These are phyloP conservation scores for Cuculus canorus DNA, from an alignment of 2,797 vertebrate species.

Conservation along the genomic window DNA sequence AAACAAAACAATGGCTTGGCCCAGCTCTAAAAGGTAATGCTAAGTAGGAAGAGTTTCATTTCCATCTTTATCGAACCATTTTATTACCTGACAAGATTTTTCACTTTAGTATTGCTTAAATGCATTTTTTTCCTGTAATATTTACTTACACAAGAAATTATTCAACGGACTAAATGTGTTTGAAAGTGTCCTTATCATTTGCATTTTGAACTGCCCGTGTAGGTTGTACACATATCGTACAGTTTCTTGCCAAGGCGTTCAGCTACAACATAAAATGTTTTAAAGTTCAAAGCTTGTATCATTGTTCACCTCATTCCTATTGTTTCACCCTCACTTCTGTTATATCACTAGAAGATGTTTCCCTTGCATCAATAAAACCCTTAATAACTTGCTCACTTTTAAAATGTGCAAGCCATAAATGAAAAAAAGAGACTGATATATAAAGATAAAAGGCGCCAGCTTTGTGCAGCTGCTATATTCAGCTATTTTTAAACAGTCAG, in stretches of 20 bases:
- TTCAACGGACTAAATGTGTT: neutral
- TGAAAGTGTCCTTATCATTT: constrained; percentile 31
- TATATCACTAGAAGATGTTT: neutral
- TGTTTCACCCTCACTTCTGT: neutral
- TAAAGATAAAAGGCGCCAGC: neutral
- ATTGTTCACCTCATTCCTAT: constrained; percentile 14
- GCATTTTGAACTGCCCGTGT: constrained; percentile 41
- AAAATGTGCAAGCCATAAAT: neutral
- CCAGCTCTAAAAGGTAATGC: neutral
- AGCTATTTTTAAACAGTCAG: constrained; percentile 19
- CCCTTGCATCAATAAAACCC: neutral
- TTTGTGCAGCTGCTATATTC: constrained; percentile 22
- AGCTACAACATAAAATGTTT: constrained; percentile 21
- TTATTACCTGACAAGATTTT: neutral
- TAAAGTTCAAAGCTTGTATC: constrained; percentile 40
- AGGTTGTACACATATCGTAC: neutral
- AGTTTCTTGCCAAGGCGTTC: constrained; percentile 25
- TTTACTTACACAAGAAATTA: constrained; percentile 7
- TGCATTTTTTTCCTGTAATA: neutral
- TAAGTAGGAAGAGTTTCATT: neutral
- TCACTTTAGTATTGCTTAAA: neutral
- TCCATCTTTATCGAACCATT: neutral
- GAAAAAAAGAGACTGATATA: neutral
- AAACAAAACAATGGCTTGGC: neutral
- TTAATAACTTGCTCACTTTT: constrained; percentile 17